Evolutionary conservation across 2,888 invertebrate genomes (phyloP).

Genomic region (Sarcophaga caerulescens): DNA sequence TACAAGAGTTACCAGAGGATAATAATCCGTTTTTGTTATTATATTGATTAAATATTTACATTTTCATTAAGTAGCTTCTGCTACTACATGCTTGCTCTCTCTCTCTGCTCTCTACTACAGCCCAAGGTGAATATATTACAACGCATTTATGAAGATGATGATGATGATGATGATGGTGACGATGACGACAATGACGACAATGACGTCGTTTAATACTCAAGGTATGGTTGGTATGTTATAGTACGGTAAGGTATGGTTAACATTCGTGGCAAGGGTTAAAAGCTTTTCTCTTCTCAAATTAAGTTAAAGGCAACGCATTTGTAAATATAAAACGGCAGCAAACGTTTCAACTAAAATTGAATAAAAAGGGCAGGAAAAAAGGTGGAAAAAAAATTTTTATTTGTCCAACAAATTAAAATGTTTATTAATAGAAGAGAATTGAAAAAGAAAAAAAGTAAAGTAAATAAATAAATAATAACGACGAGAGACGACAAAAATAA

Average conservation of each 20-base stretch:
- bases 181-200: not conserved
- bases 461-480: constrained; percentile 27
- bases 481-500: not conserved
- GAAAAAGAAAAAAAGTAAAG: constrained; percentile 24
- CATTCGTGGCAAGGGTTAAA: constrained; percentile 46
- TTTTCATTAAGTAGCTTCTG: constrained; percentile 70
- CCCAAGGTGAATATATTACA: constrained; percentile 54
- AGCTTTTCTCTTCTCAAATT: constrained; percentile 51
- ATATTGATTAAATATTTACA: constrained; percentile 72
- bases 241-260: not conserved
- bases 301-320: constrained; percentile 61
- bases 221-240: not conserved
- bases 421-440: constrained; percentile 58
- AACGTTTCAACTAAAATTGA: constrained; percentile 10
- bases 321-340: constrained; percentile 29
- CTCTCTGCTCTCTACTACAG: not conserved
- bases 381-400: constrained; percentile 51
- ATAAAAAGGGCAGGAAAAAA: not conserved
- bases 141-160: constrained; percentile 40
- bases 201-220: not conserved
- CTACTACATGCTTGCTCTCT: not conserved
- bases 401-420: constrained; percentile 66
- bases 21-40: constrained; percentile 71
- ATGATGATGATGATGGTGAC: not conserved
- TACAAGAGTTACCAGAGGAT: constrained; percentile 59